Evolutionary conservation across 2,113 vertebrate genomes (phyloP), one percentile per base, ranked within the genome.

Genomic region (Tautogolabrus adspersus): DNA sequence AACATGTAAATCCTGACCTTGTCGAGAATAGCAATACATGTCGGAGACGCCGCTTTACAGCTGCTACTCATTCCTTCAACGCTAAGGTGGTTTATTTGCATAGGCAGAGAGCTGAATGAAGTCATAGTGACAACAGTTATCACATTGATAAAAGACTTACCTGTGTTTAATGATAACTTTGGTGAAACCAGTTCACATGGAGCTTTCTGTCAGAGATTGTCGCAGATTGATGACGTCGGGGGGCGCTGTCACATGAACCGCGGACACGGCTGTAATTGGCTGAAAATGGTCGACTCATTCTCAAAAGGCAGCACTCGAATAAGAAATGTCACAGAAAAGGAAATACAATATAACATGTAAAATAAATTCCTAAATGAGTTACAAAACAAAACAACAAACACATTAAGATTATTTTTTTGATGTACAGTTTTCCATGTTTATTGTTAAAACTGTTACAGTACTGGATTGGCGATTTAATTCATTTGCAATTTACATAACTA

Each of bases 1-100:
- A 63, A 75, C 77, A 34, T 61, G 40, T 44, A 26, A 77, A 85
- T 88, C 66, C 90, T 94, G 94, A 95, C 94, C 94, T 95, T 95
- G 94, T 67, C 61, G 66, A 44, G 21, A 1, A 42, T 21, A 40
- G 22, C 18, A 75, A 44, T 40, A 71, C 30, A 8, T 47, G 13
- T 37, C 3, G 16, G 21, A 55, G 22, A 44, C 47, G n/a, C 30
- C 47, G 54, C 13, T 22, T 3, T 22, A 8, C 18, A 3, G 40
- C 12, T 40, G 44, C 26, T 40, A 3, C 42, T 40, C 16, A 1
- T 0, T 21, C 2, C 8, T 3, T 3, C 8, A 22, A 26, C 10
- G 8, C 1, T 21, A 7, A 15, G 2, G 1, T 5, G 2, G 6
- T 1, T 42, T 18, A 10, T 44, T 18, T 0, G 0, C 16, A 72